Base-by-base conservation (phyloP, 1,140 invertebrate species). In the Agrilus planipennis region DNA sequence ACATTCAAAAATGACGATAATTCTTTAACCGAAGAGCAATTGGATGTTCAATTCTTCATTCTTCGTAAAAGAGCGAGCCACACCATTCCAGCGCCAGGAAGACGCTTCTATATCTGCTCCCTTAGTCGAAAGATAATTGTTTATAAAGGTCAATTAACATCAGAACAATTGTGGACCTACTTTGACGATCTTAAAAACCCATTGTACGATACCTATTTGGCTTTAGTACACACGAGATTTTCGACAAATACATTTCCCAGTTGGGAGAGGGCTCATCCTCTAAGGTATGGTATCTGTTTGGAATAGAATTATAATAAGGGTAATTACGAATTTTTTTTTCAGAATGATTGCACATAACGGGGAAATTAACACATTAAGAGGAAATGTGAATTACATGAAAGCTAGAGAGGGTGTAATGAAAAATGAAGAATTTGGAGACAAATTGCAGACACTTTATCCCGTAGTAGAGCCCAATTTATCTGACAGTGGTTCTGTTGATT, bases 231-330 rank as follows among this genome's bases (percentile, higher is more conserved):
- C 61, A 96, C 93, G 14, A 50, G 76, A 45, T 99, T 99, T 69
- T 97, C 92, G 2, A 99, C 95, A 31, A 99, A 99, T 65, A 99
- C 95, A 14, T 98, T 98, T 57, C 95, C 95, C 4, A 94, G 86
- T 58, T 99, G 95, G 95, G 94, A 97, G 64, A 76, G 94, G 54
- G 93, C 95, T 10, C 95, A 99, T 70, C 95, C 95, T n/a, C 71
- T 97, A 54, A 81, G 93, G 86, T 91, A 68, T 22, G 29, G n/a
- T 25, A 7, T 6, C 5, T 6, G n/a, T 7, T 27, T 27, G 23
- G 7, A 27, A 7, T 27, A 27, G 12, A 27, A 9, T 7, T 27
- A 27, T 12, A 27, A 27, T 27, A 9, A 27, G 23, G 29, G 6
- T 7, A 5, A 10, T 31, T 10, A 6, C 12, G 29, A 31, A 10